Evolutionary conservation across 2,113 vertebrate genomes (phyloP).

Genomic region (Hemichromis elongatus): DNA sequence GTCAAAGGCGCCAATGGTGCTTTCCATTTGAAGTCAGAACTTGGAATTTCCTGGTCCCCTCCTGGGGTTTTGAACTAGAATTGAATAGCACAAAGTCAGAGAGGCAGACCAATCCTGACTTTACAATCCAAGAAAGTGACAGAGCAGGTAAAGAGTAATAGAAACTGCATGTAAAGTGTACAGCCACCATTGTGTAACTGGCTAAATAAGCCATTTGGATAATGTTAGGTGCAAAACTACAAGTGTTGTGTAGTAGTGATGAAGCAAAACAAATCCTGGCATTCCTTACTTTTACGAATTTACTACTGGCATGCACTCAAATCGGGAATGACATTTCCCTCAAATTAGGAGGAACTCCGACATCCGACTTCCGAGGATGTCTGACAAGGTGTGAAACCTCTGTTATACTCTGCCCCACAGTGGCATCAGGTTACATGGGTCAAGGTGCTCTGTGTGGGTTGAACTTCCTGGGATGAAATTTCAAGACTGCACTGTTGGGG

Average conservation of each 20-base stretch:
- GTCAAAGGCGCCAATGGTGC: neutral
- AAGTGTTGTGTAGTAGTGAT: neutral
- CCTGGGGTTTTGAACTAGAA: neutral
- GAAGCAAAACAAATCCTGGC: neutral
- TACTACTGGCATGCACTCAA: neutral
- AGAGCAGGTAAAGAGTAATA: too few species aligned
- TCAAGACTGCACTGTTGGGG: fast-evolving
- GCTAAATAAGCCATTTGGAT: neutral
- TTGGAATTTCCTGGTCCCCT: neutral
- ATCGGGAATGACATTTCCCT: neutral
- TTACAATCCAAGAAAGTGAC: neutral
- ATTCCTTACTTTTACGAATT: neutral
- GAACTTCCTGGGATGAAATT: neutral
- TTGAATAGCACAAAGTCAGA: neutral
- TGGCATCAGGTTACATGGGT: neutral
- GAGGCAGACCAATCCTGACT: neutral
- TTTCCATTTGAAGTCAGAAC: neutral
- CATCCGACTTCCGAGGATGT: neutral
- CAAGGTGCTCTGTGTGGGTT: neutral
- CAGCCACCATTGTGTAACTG: neutral
- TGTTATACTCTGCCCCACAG: neutral
- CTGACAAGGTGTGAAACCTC: neutral
- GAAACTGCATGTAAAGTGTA: neutral
- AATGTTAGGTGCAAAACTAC: neutral
- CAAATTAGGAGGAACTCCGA: neutral